phyloP scores from a whole-genome alignment of 2,888 invertebrate species.

The Drosophila mettleri region DNA sequence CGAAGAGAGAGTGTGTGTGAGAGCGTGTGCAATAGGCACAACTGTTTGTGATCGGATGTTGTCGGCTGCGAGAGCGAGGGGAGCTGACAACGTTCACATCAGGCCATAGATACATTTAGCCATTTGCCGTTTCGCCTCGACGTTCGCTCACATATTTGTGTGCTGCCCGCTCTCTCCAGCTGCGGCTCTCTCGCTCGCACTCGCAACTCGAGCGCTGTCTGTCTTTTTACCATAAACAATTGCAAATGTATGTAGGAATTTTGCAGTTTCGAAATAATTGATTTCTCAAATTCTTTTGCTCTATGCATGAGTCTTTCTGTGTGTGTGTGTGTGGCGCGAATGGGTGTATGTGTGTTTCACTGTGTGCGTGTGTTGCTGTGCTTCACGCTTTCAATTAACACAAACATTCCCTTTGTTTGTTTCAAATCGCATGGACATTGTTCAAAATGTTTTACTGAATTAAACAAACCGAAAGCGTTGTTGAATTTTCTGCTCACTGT shows the following conservation, averaged over 20 bases:
- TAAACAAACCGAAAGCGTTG: conserved; percentile 58
- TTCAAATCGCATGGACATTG: conserved; percentile 79
- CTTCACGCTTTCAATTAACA: conserved; percentile 80
- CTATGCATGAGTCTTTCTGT: conserved; percentile 27
- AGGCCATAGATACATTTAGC: conserved; percentile 78
- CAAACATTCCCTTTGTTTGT: conserved; percentile 80
- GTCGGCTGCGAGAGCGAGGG: background rate
- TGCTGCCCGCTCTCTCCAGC: conserved; percentile 23
- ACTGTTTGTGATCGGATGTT: conserved; percentile 38
- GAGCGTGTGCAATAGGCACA: conserved; percentile 47
- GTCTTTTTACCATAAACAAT: conserved; percentile 72
- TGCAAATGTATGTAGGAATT: conserved; percentile 79
- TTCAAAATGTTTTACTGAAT: conserved; percentile 74
- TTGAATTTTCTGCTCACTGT: conserved; percentile 57
- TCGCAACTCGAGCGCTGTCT: conserved; percentile 21
- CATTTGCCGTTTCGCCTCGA: conserved; percentile 58
- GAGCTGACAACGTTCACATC: conserved; percentile 54
- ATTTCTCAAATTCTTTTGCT: conserved; percentile 74
- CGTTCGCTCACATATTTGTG: conserved; percentile 66
- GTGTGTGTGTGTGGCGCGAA: conserved; percentile 10
- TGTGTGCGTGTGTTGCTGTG: conserved; percentile 31
- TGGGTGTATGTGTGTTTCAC: conserved; percentile 26
- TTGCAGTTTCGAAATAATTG: conserved; percentile 80
- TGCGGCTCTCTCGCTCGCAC: conserved; percentile 14
- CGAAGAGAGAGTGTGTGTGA: conserved; percentile 23